Conservation (phyloP, 2,888 invertebrate genomes). For the Machimus rusticus region DNA sequence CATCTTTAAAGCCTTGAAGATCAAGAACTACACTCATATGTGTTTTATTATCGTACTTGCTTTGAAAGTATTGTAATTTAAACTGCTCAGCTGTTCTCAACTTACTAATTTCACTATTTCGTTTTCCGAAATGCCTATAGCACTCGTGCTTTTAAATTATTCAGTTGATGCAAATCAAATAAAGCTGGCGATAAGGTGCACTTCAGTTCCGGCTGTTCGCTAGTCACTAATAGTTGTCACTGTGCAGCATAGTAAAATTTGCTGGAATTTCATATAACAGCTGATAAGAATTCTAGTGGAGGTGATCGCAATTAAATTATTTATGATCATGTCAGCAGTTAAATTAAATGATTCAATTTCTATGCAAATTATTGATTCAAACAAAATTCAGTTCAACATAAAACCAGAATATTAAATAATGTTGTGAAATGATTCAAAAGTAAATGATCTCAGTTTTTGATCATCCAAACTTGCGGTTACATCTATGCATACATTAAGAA, state of each 20-base stretch:
- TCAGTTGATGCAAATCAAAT: background rate
- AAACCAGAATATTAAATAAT: background rate
- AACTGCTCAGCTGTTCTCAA: background rate
- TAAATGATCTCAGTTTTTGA: background rate
- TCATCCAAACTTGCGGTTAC: background rate
- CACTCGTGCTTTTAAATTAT: too few relatives aligned
- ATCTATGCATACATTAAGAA: background rate
- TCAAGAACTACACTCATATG: background rate
- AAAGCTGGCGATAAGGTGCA: background rate
- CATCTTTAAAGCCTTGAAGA: conserved; percentile 26
- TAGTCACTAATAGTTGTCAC: background rate
- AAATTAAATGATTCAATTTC: background rate
- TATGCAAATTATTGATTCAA: background rate
- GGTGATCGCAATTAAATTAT: background rate
- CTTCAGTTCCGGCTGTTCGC: background rate
- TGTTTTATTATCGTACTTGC: background rate
- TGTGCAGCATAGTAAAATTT: background rate
- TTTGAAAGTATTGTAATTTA: background rate
- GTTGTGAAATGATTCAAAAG: background rate
- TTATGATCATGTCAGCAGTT: background rate
- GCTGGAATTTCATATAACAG: background rate
- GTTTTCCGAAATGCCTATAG: too few relatives aligned
- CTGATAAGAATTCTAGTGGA: background rate
- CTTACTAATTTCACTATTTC: background rate
- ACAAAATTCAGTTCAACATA: background rate